phyloP scores from a whole-genome alignment of 2,113 vertebrate species.

The Mungos mungo region DNA sequence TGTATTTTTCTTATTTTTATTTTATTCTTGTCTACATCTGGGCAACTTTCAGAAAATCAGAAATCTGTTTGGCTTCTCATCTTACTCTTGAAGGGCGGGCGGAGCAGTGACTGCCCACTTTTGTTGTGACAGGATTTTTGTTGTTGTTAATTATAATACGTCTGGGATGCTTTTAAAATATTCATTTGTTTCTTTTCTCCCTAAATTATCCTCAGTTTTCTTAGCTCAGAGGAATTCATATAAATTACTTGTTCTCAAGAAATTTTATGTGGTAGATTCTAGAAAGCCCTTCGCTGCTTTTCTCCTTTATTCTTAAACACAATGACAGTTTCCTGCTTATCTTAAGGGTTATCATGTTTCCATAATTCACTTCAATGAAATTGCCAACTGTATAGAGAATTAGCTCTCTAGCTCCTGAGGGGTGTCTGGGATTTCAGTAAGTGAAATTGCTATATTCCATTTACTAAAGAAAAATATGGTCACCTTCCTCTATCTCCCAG shows the following conservation, averaged over 20 bases:
- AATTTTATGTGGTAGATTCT: neutral
- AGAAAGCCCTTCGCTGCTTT: neutral
- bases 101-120: neutral
- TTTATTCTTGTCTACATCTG: neutral
- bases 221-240: neutral
- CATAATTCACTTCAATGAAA: neutral
- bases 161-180: constrained; percentile 36
- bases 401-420: neutral
- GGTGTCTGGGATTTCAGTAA: neutral
- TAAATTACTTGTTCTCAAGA: neutral
- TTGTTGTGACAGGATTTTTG: neutral
- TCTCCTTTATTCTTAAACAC: neutral
- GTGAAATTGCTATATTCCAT: neutral
- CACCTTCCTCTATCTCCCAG: neutral
- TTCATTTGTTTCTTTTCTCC: neutral
- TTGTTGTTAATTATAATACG: neutral
- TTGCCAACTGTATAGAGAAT: neutral
- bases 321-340: neutral
- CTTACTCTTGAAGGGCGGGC: neutral
- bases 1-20: neutral
- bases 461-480: neutral
- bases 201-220: neutral
- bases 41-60: constrained; percentile 7
- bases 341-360: neutral
- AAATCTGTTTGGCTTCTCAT: neutral